Evolutionary conservation across 1,140 invertebrate species (phyloP), one percentile per base, ranked within the genome.

Genomic region (Eumeta japonica): DNA sequence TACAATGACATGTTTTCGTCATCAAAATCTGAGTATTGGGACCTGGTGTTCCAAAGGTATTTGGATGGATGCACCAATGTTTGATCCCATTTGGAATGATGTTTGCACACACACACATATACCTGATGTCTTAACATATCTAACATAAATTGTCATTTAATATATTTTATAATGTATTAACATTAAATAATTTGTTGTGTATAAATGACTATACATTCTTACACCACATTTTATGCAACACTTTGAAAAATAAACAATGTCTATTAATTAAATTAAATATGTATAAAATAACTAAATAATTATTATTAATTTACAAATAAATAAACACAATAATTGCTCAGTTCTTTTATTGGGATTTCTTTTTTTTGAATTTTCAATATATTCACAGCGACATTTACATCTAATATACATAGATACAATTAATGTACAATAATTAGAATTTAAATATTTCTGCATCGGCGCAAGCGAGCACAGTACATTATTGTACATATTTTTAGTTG

Each of bases 11-110:
- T n/a, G 12, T 16, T 39, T 10, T 24, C 41, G 1, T 42, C 42
- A 7, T 38, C 51, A 2, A 62, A 55, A 36, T 35, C 27, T 4
- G 62, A 62, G 37, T 54, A 62, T 7, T 48, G 60, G 37, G 52
- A 64, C 14, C 24, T 68, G 7, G 52, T 55, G 19, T 60, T 68
- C 32, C 64, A 65, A 36, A 48, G 64, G 7, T 62, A 65, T 30
- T 19, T 68, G 10, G 60, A 68, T 39, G 49, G 59, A 3, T 64
- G 58, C 36, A 60, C 65, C 17, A 59, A 57, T 15, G 50, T 68
- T 34, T 64, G 50, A 60, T 43, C 35, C n/a, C n/a, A n/a, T n/a
- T n/a, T n/a, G n/a, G n/a, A n/a, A n/a, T n/a, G n/a, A n/a, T n/a
- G n/a, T n/a, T n/a, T n/a, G n/a, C n/a, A n/a, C n/a, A n/a, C n/a